Base-by-base conservation (phyloP, 1,140 invertebrate genomes). In the Catajapyx aquilonaris region DNA sequence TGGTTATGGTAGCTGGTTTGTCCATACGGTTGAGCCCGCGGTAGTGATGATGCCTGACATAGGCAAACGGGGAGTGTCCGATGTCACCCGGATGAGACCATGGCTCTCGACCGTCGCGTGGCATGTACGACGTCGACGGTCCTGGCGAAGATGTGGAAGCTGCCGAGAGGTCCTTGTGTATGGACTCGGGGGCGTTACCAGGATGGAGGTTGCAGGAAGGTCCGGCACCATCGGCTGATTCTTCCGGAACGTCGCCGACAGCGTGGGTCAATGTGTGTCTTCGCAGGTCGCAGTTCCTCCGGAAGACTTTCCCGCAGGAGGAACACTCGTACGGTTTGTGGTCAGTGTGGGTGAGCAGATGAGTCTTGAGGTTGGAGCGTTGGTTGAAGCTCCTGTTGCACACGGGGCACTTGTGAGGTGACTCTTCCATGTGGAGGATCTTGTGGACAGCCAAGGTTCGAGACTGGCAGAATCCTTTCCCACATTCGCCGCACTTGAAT, bases 391-490 rank as follows among this genome's bases (percentile, higher is more conserved):
- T 75, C 34, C 80, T 65, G 42, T 74, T 72, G 58, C 83, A 88
- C 0, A 80, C 77, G 0, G 76, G 74, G 51, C 81, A 87, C 48
- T 84, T 84, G 60, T 86, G 81, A 0, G 81, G 81, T 2, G 79
- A 83, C 52, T 84, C 79, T 52, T 84, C 80, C 76, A 84, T 77
- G 53, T 86, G 80, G 1, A 87, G 63, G 42, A 88, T 87, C 55
- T 83, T 81, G 60, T 95, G 90, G 0, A 93, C 86, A 3, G 87
- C 86, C 42, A 96, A 58, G 1, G 91, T 96, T 39, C 90, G 64
- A 1, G 81, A 85, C 54, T 96, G 91, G 56, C 91, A 95, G 59
- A 96, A 96, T 1, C 90, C 90, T 54, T 95, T 95, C 18, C 87
- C 85, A 55, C 90, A 96, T 50, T 93, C 84, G 2, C 68, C 65